phyloP scores from a whole-genome alignment of 2,797 vertebrate species.

The Syncerus caffer region DNA sequence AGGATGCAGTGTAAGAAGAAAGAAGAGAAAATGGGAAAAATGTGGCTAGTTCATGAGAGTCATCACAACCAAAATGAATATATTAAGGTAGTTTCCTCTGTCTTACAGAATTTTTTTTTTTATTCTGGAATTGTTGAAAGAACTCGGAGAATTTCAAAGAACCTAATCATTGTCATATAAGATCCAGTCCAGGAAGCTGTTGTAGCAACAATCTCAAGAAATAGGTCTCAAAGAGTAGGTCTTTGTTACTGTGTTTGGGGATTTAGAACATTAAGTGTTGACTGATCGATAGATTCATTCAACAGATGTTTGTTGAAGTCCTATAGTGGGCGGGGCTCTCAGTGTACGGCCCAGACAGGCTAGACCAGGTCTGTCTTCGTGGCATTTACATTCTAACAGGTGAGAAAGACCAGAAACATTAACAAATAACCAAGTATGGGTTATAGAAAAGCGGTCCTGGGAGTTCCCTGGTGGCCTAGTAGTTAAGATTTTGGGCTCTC shows the following conservation, averaged over 20 bases:
- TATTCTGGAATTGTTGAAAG: not conserved
- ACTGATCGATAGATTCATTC: not conserved
- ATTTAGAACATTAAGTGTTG: not conserved
- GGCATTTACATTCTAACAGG: slow-evolving; percentile 1
- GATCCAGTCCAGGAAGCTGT: not conserved
- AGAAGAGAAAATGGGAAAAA: slow-evolving; percentile 58
- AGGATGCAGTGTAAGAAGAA: slow-evolving; percentile 80
- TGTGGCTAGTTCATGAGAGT: slow-evolving; percentile 71
- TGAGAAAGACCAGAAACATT: not conserved
- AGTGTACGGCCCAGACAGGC: not conserved
- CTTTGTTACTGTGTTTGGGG: not conserved
- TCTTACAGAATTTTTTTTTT: not conserved
- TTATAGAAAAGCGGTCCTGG: not conserved
- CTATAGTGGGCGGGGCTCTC: not conserved
- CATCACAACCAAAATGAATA: slow-evolving; percentile 83
- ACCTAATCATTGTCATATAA: not conserved
- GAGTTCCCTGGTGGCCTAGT: not conserved
- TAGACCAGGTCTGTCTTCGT: not conserved
- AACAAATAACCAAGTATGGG: not conserved
- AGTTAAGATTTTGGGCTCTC: not conserved
- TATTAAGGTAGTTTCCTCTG: slow-evolving; percentile 84
- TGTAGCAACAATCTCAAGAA: not conserved
- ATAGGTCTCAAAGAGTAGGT: not conserved
- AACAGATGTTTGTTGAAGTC: not conserved
- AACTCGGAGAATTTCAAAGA: not conserved